Evolutionary conservation across 2,888 invertebrate species (phyloP).

Genomic region (Hartigia nigra): DNA sequence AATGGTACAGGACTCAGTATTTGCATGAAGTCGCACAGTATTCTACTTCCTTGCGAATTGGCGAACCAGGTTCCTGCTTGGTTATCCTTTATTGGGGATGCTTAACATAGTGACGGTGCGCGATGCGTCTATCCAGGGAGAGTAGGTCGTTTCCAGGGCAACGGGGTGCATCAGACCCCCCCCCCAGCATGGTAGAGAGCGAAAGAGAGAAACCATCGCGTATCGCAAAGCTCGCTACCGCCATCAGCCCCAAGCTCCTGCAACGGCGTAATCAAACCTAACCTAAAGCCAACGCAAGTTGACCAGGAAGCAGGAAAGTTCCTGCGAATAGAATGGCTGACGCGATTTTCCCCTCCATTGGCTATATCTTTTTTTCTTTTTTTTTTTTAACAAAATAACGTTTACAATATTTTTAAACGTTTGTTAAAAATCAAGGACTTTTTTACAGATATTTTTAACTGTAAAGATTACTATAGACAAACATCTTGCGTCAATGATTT

Average conservation of each 20-base stretch:
- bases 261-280: not conserved
- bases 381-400: not conserved
- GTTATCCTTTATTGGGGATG: not conserved
- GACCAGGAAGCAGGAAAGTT: not conserved
- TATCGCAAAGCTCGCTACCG: slow-evolving; percentile 42
- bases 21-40: not conserved
- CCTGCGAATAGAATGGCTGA: not conserved
- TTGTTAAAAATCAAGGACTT: no score
- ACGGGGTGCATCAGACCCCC: slow-evolving; percentile 60
- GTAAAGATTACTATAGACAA: no score
- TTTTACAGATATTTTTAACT: no score
- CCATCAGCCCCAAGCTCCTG: slow-evolving; percentile 14
- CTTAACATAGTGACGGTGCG: not conserved
- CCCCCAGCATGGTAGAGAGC: slow-evolving; percentile 26
- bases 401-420: not conserved
- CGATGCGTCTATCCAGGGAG: slow-evolving; percentile 60
- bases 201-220: slow-evolving; percentile 22
- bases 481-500: no score
- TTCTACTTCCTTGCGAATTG: not conserved
- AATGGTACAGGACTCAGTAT: not conserved
- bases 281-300: not conserved
- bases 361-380: slow-evolving; percentile 15
- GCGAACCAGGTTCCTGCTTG: not conserved
- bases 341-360: slow-evolving; percentile 1
- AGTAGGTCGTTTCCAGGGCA: slow-evolving; percentile 65